phyloP scores from a whole-genome alignment of 1,140 invertebrate species.

The Zaprionus tsacasi region DNA sequence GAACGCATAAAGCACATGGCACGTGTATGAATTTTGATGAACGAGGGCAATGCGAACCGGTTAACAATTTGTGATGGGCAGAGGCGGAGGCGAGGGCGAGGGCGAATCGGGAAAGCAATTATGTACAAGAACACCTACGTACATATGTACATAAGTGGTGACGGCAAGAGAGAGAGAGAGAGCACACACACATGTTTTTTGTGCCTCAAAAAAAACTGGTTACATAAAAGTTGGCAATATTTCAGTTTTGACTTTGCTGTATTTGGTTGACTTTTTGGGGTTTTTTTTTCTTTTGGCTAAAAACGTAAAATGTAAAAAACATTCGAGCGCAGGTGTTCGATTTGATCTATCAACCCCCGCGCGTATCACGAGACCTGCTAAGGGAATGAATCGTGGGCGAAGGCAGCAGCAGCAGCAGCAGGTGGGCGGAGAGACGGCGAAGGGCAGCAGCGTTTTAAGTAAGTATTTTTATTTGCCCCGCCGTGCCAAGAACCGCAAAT shows the following conservation, averaged over 20 bases:
- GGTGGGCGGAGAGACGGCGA: not conserved
- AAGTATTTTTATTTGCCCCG: conserved; percentile 7
- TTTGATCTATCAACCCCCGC: conserved; percentile 30
- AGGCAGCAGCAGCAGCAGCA: not conserved
- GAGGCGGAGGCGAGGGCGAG: not conserved
- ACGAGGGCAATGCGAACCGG: conserved; percentile 4
- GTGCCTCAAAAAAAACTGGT: conserved; percentile 52
- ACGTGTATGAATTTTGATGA: conserved; percentile 10
- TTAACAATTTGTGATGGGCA: conserved; percentile 1
- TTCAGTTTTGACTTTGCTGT: not conserved
- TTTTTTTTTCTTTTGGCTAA: conserved; percentile 22
- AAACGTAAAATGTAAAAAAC: conserved; percentile 33
- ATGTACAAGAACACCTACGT: conserved; percentile 8
- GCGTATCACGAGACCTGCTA: conserved; percentile 11
- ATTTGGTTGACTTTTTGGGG: conserved; percentile 4
- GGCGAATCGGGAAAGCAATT: conserved; percentile 2
- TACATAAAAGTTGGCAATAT: conserved; percentile 63
- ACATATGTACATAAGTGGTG: not conserved
- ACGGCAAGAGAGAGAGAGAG: not conserved
- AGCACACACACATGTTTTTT: conserved; percentile 1
- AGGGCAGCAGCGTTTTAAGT: not conserved
- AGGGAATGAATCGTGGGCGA: conserved; percentile 29
- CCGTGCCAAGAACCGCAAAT: conserved; percentile 4
- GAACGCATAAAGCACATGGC: not conserved
- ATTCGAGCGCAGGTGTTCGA: conserved; percentile 65